Evolutionary conservation across 1,140 invertebrate species (phyloP).

Genomic region (Orius laevigatus): DNA sequence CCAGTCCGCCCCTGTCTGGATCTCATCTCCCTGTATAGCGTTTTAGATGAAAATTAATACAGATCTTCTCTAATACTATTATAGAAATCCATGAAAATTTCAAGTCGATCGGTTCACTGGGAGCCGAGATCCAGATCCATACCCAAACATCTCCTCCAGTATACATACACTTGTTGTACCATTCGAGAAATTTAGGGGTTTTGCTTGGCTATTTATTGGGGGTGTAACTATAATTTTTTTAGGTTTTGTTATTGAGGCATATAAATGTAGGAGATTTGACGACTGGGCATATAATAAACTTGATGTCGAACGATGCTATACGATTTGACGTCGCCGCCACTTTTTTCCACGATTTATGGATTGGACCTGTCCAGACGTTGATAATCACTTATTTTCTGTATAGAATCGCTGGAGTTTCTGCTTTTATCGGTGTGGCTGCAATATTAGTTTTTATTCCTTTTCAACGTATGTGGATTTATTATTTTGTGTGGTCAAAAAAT

Average conservation of each 20-base stretch:
- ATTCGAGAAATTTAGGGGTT: too few relatives aligned
- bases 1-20: too few relatives aligned
- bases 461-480: constrained; percentile 38
- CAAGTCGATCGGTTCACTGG: too few relatives aligned
- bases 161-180: too few relatives aligned
- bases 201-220: too few relatives aligned
- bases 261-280: constrained; percentile 57
- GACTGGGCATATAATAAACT: constrained; percentile 76
- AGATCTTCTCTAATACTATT: too few relatives aligned
- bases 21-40: too few relatives aligned
- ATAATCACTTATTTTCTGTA: constrained; percentile 60
- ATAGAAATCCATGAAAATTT: too few relatives aligned
- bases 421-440: constrained; percentile 55
- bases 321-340: constrained; percentile 48
- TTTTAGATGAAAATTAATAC: too few relatives aligned
- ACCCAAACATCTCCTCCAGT: too few relatives aligned
- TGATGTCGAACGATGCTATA: constrained; percentile 77
- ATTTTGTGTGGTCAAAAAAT: background rate
- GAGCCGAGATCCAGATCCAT: too few relatives aligned
- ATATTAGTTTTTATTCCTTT: constrained; percentile 66
- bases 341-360: constrained; percentile 60
- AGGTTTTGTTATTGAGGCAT: constrained; percentile 45
- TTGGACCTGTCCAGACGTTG: constrained; percentile 60
- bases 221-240: too few relatives aligned
- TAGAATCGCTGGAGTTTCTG: constrained; percentile 47